Conservation (phyloP, 2,888 invertebrate species). For the Creontiades dilutus region DNA sequence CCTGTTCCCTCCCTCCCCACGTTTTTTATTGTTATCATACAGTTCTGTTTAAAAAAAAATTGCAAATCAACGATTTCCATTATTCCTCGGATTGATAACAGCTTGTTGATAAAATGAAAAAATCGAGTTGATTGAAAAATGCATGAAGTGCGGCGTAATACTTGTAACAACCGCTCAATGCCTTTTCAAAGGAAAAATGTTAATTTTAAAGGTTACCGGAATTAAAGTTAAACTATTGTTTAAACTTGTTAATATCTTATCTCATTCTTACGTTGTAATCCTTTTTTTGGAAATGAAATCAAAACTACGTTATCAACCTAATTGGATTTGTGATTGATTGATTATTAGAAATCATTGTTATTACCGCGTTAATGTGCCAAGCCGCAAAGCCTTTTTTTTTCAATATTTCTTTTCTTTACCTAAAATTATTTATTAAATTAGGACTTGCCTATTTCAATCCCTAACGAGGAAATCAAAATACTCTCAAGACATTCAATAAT, state of each 20-base stretch:
- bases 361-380: conserved; percentile 58
- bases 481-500: conserved; percentile 8
- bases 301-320: conserved; percentile 43
- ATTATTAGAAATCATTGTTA: conserved; percentile 45
- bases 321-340: conserved; percentile 41
- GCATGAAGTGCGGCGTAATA: not conserved
- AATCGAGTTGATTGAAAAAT: too few species aligned
- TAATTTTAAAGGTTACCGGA: conserved; percentile 41
- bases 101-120: too few species aligned
- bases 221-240: conserved; percentile 43
- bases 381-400: conserved; percentile 57
- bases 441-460: not conserved
- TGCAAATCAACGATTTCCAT: too few species aligned
- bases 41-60: too few species aligned
- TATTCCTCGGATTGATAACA: too few species aligned
- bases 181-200: not conserved
- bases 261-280: conserved; percentile 12
- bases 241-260: conserved; percentile 29
- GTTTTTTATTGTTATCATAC: too few species aligned
- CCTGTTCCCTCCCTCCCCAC: too few species aligned
- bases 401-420: not conserved
- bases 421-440: not conserved
- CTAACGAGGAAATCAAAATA: not conserved
- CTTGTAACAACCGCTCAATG: not conserved
- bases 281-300: conserved; percentile 35